Base-by-base conservation (phyloP, 1,140 invertebrate genomes). In the Leptoteleia sp. region DNA sequence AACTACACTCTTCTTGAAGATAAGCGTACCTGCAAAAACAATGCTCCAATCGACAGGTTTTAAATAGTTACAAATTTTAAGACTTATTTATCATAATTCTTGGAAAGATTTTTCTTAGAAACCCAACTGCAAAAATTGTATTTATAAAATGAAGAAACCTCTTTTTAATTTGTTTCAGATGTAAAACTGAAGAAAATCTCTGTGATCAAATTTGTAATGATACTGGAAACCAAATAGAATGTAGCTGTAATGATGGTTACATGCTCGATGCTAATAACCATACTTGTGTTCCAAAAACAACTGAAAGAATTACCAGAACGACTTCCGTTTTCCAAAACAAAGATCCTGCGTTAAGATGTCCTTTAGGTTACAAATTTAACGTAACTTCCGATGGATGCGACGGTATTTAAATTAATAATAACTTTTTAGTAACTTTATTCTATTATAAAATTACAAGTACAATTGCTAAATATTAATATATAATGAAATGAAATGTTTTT, bases 1-100 rank as follows among this genome's bases (percentile, higher is more conserved):
- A 95, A 95, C 3, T 96, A 93, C 80, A 91, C 91, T 55, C 87
- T 95, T 3, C 90, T 92, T 76, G 85, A 91, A 16, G 94, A 95
- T 83, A 91, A 91, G 38, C 93, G 92, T 80, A 92, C 93, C 3
- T 95, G 94, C 79, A 87, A 87, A 84, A 85, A 85, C 78, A 83
- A 81, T 70, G 25, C 15, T n/a, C 38, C 79, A 6, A 27, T 22
- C 0, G 81, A 89, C 57, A 87, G 84, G 85, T 87, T n/a, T n/a
- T n/a, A n/a, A n/a, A n/a, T n/a, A n/a, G n/a, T n/a, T n/a, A n/a
- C n/a, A n/a, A n/a, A n/a, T 11, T 12, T 38, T 22, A 12, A 38
- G 11, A 52, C 11, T 43, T 11, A 25, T 25, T 25, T 25, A 25
- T 25, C 3, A 25, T n/a, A n/a, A n/a, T n/a, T n/a, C n/a, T n/a